These are phyloP conservation scores for Enteromius unitaeniatus DNA, from an alignment of 2,797 vertebrate species.

Conservation along the genomic window DNA sequence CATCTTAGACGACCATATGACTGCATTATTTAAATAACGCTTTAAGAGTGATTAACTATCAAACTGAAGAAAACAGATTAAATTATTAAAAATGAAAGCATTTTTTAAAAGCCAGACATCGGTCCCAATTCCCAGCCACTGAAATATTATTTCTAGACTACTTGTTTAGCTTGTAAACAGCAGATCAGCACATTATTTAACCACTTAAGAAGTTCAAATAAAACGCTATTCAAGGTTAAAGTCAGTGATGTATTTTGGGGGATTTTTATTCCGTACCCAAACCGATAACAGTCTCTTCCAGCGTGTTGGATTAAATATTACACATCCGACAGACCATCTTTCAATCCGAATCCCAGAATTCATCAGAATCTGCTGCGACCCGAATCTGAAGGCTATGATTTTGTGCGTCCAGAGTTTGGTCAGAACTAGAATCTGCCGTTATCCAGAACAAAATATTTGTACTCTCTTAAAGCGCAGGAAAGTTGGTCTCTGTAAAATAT, in stretches of 20 bases:
- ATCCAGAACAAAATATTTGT: conserved; percentile 10
- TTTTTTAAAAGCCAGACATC: background rate
- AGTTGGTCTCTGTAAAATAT: conserved; percentile 11
- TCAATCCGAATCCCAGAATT: conserved; percentile 12
- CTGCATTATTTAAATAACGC: background rate
- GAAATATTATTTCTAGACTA: background rate
- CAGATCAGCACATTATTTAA: background rate
- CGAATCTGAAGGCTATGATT: background rate
- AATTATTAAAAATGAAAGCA: background rate
- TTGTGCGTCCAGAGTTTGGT: background rate
- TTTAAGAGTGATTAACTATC: background rate
- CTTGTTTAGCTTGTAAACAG: background rate
- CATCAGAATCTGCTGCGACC: background rate
- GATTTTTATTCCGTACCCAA: background rate
- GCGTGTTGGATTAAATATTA: background rate
- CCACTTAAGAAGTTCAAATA: background rate
- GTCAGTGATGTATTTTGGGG: background rate
- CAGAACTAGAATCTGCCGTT: background rate
- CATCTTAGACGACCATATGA: background rate
- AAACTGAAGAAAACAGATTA: background rate
- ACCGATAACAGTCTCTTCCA: background rate
- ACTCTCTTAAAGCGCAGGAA: background rate
- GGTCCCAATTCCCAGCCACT: background rate
- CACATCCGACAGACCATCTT: conserved; percentile 2
- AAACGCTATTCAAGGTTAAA: background rate